phyloP scores from a whole-genome alignment of 2,113 vertebrate species.

The Trochalopteron elliotii region DNA sequence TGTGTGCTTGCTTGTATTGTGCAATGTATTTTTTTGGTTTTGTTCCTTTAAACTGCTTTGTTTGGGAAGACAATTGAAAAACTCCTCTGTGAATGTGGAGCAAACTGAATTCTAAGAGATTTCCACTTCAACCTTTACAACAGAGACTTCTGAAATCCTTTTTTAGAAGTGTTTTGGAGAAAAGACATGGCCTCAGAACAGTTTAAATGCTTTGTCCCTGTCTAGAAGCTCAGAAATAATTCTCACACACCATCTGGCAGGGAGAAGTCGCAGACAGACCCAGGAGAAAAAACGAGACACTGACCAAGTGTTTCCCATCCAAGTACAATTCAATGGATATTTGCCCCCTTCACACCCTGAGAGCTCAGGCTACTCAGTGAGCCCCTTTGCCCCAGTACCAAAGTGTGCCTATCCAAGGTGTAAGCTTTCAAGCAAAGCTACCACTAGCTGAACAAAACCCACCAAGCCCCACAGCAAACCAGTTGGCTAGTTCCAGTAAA shows the following conservation, averaged over 20 bases:
- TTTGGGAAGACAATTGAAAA: neutral
- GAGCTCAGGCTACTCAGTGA: neutral
- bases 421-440: neutral
- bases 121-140: neutral
- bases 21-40: neutral
- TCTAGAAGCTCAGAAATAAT: constrained; percentile 43
- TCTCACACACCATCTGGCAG: constrained; percentile 24
- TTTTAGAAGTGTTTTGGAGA: neutral
- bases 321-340: neutral
- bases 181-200: neutral
- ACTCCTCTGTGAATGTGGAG: neutral
- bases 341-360: neutral
- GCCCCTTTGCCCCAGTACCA: neutral
- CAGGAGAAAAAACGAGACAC: neutral
- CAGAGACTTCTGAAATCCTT: neutral
- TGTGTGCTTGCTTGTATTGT: neutral
- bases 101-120: constrained; percentile 19
- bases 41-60: neutral
- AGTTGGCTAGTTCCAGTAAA: neutral
- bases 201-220: neutral
- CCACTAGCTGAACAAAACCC: neutral
- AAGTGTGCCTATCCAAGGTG: neutral
- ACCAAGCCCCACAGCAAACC: neutral
- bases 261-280: neutral
- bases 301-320: constrained; percentile 15